Evolutionary conservation across 2,797 vertebrate genomes (phyloP).

Genomic region (Macrochelys suwanniensis): DNA sequence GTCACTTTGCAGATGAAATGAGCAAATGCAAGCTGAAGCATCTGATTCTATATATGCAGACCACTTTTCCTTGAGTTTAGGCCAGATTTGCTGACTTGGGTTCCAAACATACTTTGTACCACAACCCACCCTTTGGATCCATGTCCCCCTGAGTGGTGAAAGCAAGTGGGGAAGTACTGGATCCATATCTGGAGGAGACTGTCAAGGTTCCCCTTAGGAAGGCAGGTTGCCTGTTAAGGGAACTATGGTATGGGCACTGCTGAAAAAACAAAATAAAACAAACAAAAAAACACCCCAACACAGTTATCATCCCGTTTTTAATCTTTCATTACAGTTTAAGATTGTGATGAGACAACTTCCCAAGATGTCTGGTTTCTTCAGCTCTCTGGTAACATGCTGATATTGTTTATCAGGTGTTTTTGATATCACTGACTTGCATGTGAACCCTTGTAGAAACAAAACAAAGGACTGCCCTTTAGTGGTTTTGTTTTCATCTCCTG

Average conservation of each 20-base stretch:
- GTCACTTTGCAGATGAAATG: background rate
- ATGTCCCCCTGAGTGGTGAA: background rate
- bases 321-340: background rate
- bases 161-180: background rate
- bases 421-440: background rate
- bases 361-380: background rate
- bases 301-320: background rate
- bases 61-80: background rate
- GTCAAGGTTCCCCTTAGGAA: background rate
- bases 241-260: background rate
- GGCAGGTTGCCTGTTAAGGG: background rate
- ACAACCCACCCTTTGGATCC: background rate
- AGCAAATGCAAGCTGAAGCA: background rate
- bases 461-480: background rate
- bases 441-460: background rate
- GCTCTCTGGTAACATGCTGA: background rate
- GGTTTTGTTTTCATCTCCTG: background rate
- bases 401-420: background rate
- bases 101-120: background rate
- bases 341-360: background rate
- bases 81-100: background rate
- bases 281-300: background rate
- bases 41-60: background rate
- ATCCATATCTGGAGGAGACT: background rate
- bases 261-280: background rate